Base-by-base conservation (phyloP, 1,140 invertebrate genomes). In the Aleiodes sp. region DNA sequence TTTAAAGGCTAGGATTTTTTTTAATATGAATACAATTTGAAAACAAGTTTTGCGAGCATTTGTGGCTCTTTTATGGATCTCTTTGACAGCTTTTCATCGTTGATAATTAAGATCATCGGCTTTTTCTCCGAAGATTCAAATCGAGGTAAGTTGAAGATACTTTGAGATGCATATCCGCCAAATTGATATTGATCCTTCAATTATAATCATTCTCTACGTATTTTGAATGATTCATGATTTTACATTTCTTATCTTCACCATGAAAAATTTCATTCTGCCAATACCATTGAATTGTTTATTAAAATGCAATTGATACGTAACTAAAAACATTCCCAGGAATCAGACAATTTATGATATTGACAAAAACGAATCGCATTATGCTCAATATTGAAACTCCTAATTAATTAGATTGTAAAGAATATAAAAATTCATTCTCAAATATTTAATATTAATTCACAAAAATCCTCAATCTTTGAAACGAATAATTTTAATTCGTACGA, bases 251-350 rank as follows among this genome's bases (percentile, higher is more conserved):
- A n/a, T n/a, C n/a, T n/a, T n/a, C n/a, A n/a, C n/a, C n/a, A n/a
- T n/a, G n/a, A n/a, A n/a, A n/a, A n/a, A n/a, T n/a, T 52, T 21
- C 1, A 52, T 24, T 52, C 21, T 52, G 46, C 46, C 46, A 52
- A 52, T 24, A 12, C 14, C 46, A 52, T 52, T 52, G 8, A 52
- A 24, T 24, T 52, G 21, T 52, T 52, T 24, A 24, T 21, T 52
- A 24, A 52, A 52, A 24, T 24, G n/a, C 14, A 2, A 52, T 52
- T 9, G 26, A 52, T 52, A 52, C 46, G 46, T 52, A 52, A n/a
- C n/a, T n/a, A n/a, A n/a, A n/a, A 59, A 59, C 56, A 59, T 59
- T 59, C 56, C 56, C 24, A 59, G 46, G 26, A 52, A 52, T 52
- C 21, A 19, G 46, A 52, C 21, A 24, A n/a, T 59, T 59, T 26